Percentiles rank a stretch among this genome's conserved stretches.
phyloP scores from a whole-genome alignment of 1,140 invertebrate genomes.

The Lepidotrigona ventralis region DNA sequence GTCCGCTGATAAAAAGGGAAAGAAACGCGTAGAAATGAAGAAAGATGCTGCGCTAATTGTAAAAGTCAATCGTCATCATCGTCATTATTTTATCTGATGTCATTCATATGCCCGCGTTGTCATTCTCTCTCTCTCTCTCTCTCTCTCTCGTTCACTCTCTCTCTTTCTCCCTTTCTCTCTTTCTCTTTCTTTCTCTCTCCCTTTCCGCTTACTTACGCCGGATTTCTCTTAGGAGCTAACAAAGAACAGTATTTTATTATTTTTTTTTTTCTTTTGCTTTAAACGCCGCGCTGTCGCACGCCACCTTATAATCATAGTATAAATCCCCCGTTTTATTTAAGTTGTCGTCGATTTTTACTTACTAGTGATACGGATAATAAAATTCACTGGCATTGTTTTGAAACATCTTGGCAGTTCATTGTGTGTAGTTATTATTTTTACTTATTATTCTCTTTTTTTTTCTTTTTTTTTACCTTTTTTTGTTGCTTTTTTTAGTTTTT shows the following conservation, averaged over 20 bases:
- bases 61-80: constrained; percentile 31
- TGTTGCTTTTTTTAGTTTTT: constrained; percentile 37
- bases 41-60: constrained; percentile 48
- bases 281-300: constrained; percentile 63
- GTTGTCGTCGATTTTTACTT: constrained; percentile 67
- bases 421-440: constrained; percentile 64
- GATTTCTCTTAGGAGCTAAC: constrained; percentile 49
- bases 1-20: constrained; percentile 51
- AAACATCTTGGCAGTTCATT: constrained; percentile 80
- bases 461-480: constrained; percentile 33
- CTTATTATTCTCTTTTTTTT: constrained; percentile 49
- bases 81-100: background rate
- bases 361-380: constrained; percentile 80
- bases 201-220: constrained; percentile 29
- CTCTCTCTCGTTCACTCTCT: rapidly evolving
- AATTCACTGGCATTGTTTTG: constrained; percentile 79
- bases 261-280: constrained; percentile 27
- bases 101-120: background rate
- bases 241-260: constrained; percentile 49
- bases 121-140: background rate
- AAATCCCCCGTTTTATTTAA: constrained; percentile 68
- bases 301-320: constrained; percentile 71
- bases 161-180: background rate
- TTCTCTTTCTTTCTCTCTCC: background rate
- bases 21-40: constrained; percentile 42